These are phyloP conservation scores for Philypnodon macrostomus DNA, from an alignment of 2,797 vertebrate species.

Conservation along the genomic window DNA sequence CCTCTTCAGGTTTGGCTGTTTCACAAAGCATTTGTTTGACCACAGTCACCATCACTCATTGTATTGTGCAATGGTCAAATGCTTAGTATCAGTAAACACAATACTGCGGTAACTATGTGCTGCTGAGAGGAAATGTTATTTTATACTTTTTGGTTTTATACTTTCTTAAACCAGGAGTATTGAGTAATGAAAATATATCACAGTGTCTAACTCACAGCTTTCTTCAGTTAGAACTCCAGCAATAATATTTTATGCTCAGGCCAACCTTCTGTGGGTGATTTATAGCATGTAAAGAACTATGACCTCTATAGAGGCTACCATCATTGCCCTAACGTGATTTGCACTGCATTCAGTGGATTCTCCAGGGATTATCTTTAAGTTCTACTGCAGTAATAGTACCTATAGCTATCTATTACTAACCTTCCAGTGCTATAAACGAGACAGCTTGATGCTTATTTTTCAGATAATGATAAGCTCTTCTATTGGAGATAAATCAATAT, in stretches of 20 bases:
- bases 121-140: conserved; percentile 8
- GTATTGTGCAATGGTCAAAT: conserved; percentile 41
- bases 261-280: conserved; percentile 48
- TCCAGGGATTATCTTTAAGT: conserved; percentile 57
- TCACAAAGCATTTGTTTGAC: conserved; percentile 56
- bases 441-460: conserved; percentile 38
- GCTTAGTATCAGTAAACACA: conserved; percentile 16
- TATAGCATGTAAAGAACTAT: conserved; percentile 39
- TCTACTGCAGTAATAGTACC: conserved; percentile 47
- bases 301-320: conserved; percentile 41
- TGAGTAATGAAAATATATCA: conserved; percentile 17
- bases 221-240: conserved; percentile 37
- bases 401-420: conserved; percentile 38
- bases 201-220: conserved; percentile 19
- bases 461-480: conserved; percentile 50
- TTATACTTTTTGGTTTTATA: neutral
- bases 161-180: too few relatives aligned
- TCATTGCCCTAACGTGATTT: conserved; percentile 33
- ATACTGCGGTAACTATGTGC: conserved; percentile 7
- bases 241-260: conserved; percentile 41
- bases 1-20: conserved; percentile 39
- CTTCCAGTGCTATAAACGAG: conserved; percentile 32
- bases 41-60: conserved; percentile 60
- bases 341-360: conserved; percentile 27
- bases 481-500: conserved; percentile 17